Conservation (phyloP, 2,888 invertebrate genomes). For the Machimus atricapillus region DNA sequence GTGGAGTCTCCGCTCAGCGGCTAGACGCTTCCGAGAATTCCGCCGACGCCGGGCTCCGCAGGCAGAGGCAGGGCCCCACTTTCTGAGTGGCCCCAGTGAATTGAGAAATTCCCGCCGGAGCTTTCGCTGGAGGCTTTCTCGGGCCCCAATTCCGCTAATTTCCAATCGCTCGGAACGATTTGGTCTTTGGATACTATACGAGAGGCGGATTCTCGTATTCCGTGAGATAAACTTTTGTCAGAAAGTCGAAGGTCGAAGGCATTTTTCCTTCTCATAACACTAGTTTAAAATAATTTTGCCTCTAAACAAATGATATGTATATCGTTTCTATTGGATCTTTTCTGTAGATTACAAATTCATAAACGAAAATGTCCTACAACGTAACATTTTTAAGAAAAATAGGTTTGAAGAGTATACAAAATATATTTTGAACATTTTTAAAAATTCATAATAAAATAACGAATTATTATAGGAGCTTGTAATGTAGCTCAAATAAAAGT, state of each 20-base stretch:
- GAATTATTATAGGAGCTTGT: too few relatives aligned
- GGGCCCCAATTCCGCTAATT: neutral
- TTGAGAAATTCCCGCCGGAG: too few relatives aligned
- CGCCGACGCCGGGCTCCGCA: neutral
- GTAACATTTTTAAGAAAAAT: too few relatives aligned
- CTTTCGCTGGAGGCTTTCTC: neutral
- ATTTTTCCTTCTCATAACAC: neutral
- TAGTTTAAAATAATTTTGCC: too few relatives aligned
- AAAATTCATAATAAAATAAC: too few relatives aligned
- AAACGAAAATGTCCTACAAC: too few relatives aligned
- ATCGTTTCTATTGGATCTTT: too few relatives aligned
- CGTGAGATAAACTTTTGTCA: neutral
- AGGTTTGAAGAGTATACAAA: too few relatives aligned
- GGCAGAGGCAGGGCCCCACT: neutral
- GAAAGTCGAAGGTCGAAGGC: neutral
- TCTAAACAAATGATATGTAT: too few relatives aligned
- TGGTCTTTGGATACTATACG: neutral
- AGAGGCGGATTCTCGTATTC: neutral
- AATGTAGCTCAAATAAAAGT: too few relatives aligned
- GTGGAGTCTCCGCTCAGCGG: neutral
- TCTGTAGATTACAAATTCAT: too few relatives aligned
- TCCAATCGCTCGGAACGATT: neutral
- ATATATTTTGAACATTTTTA: too few relatives aligned
- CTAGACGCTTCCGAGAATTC: neutral
- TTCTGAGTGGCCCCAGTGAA: neutral